Base-by-base conservation (phyloP, 1,140 invertebrate species). In the Mycetomoellerius zeteki region DNA sequence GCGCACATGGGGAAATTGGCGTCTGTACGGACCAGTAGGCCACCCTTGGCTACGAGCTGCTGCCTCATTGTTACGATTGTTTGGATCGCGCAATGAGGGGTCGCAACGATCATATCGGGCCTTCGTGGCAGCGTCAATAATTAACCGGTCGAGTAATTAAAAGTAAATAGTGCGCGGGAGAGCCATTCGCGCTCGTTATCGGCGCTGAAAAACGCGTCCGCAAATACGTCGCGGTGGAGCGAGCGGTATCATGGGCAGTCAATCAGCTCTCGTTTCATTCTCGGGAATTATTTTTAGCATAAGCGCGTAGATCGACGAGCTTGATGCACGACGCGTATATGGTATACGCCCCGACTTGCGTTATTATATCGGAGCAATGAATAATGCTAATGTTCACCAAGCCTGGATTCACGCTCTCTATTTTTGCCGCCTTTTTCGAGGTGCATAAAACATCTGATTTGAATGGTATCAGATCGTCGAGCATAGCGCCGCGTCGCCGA, bases 131-230 rank as follows among this genome's bases (percentile, higher is more conserved):
- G 90, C 92, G 92, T 94, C 92, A 94, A 94, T 94, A 94, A 94
- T 94, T 94, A 93, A 94, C 89, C 82, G 89, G 89, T 88, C 91
- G 88, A 90, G 90, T 94, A 94, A 94, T 94, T 94, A 94, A 94
- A 94, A 93, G 94, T 94, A 94, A 94, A 94, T 94, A 94, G 73
- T 81, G 27, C 56, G 76, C 43, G 71, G 54, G 43, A 21, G 76
- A 72, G 37, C 3, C 24, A 19, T 24, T 10, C 50, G 85, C 37
- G 82, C 19, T 85, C 16, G 67, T 64, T 82, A 73, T 73, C 62
- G 73, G 56, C 62, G 86, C 43, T 86, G 60, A 80, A 90, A 90
- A 90, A 71, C 62, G 52, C 43, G 27, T 80, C 10, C 47, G 64
- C 56, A 88, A 89, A 90, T 60, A 85, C 54, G 10, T 47, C 47